Evolutionary conservation across 1,140 invertebrate genomes (phyloP).

Genomic region (Drosophila navojoa): DNA sequence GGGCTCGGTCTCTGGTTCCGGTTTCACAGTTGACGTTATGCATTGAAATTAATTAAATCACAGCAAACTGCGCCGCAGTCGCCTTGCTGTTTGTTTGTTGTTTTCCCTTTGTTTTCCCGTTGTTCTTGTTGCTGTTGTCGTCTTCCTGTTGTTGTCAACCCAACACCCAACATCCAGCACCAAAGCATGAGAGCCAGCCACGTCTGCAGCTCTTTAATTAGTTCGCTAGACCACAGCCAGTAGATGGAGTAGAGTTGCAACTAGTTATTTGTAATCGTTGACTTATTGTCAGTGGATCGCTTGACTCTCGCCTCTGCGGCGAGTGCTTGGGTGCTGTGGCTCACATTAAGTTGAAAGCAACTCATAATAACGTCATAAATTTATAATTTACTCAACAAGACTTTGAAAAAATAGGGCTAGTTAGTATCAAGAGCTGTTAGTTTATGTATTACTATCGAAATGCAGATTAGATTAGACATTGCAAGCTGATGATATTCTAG

Average conservation of each 20-base stretch:
- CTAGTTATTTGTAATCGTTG: constrained; percentile 54
- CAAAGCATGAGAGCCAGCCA: constrained; percentile 38
- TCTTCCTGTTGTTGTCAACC: constrained; percentile 50
- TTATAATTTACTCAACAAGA: too few species aligned
- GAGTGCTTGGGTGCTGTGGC: too few species aligned
- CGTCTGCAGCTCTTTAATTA: constrained; percentile 76
- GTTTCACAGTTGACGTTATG: constrained; percentile 81
- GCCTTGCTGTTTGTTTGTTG: constrained; percentile 45
- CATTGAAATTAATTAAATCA: constrained; percentile 83
- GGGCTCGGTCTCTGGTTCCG: constrained; percentile 64
- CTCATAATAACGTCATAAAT: too few species aligned
- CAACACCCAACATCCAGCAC: constrained; percentile 43
- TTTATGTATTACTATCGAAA: too few species aligned
- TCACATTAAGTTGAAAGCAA: neutral
- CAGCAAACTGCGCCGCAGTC: constrained; percentile 61
- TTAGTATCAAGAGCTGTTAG: too few species aligned
- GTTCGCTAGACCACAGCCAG: constrained; percentile 44
- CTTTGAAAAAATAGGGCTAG: too few species aligned
- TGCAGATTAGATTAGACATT: too few species aligned
- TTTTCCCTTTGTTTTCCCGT: constrained; percentile 14
- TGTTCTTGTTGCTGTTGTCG: constrained; percentile 26
- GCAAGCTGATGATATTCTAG: too few species aligned
- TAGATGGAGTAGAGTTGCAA: constrained; percentile 17
- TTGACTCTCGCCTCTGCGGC: constrained; percentile 5
- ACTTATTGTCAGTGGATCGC: constrained; percentile 44